Percentiles rank a stretch among this genome's conserved stretches.
phyloP scores from a whole-genome alignment of 2,797 vertebrate species.

The Mareca penelope region DNA sequence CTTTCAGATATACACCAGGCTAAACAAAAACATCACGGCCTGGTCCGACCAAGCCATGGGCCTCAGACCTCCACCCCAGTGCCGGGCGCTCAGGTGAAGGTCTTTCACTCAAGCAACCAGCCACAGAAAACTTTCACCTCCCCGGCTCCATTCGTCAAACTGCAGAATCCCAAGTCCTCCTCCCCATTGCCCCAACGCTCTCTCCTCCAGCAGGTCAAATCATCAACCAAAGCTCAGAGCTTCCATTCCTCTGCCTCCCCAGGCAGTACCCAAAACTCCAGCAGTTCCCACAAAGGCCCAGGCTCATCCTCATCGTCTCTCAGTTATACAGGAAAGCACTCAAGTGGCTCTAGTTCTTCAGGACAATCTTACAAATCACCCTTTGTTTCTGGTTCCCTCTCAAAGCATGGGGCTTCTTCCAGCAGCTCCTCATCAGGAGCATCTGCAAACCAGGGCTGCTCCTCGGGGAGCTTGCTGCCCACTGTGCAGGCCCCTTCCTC shows the following conservation, averaged over 20 bases:
- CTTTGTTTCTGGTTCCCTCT: conserved; percentile 72
- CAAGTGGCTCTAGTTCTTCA: conserved; percentile 44
- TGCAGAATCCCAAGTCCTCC: conserved; percentile 77
- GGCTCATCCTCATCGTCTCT: conserved; percentile 59
- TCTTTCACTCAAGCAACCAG: conserved; percentile 77
- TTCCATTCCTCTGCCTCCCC: conserved; percentile 72
- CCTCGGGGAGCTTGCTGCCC: conserved; percentile 67
- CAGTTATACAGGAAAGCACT: conserved; percentile 75
- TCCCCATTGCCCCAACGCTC: conserved; percentile 77
- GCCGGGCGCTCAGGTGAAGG: conserved; percentile 71
- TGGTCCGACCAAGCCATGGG: conserved; percentile 70
- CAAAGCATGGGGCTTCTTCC: conserved; percentile 74
- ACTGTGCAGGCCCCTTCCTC: conserved; percentile 30
- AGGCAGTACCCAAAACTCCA: conserved; percentile 41
- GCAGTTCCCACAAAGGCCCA: conserved; percentile 73
- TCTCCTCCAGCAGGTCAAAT: conserved; percentile 78
- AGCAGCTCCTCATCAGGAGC: conserved; percentile 65
- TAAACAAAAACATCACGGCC: conserved; percentile 83
- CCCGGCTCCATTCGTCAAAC: conserved; percentile 71
- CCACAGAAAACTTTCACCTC: conserved; percentile 77
- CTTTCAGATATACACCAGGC: conserved; percentile 83
- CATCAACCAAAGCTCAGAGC: conserved; percentile 77
- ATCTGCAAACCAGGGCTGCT: conserved; percentile 66
- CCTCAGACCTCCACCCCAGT: neutral
- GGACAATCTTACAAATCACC: conserved; percentile 76